Conservation (phyloP, 2,888 invertebrate genomes). For the Thymelicus sylvestris region DNA sequence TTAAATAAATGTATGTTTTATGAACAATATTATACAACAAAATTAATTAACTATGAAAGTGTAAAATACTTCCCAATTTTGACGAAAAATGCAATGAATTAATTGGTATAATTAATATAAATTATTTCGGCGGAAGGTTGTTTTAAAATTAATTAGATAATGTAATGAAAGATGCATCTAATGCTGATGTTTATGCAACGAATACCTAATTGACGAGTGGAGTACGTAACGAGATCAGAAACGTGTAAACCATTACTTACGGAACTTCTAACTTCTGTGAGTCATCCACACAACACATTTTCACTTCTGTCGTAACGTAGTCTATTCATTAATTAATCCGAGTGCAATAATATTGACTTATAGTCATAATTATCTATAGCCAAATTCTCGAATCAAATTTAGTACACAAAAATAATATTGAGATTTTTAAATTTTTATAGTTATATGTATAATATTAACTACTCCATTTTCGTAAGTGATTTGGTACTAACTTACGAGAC, state of each 20-base stretch:
- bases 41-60: neutral
- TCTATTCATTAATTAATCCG: no score
- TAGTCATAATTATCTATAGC: no score
- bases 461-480: no score
- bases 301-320: no score
- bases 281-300: no score
- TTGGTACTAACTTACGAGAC: no score
- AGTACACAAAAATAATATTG: no score
- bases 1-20: neutral
- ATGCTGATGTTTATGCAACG: slow-evolving; percentile 26
- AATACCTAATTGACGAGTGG: slow-evolving; percentile 19
- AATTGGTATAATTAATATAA: slow-evolving; percentile 5
- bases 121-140: neutral
- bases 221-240: slow-evolving; percentile 22
- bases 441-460: no score
- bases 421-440: no score
- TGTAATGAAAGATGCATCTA: slow-evolving; percentile 15
- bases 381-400: no score
- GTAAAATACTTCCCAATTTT: neutral
- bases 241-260: slow-evolving; percentile 8
- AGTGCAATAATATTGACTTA: no score
- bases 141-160: slow-evolving; percentile 16
- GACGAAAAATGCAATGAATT: neutral
- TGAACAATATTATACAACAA: neutral
- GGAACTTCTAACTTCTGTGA: no score